Evolutionary conservation across 35 echinoderm and acorn worm genomes (phyloP), one percentile per base, ranked within the genome.

Genomic region (Apostichopus californicus): DNA sequence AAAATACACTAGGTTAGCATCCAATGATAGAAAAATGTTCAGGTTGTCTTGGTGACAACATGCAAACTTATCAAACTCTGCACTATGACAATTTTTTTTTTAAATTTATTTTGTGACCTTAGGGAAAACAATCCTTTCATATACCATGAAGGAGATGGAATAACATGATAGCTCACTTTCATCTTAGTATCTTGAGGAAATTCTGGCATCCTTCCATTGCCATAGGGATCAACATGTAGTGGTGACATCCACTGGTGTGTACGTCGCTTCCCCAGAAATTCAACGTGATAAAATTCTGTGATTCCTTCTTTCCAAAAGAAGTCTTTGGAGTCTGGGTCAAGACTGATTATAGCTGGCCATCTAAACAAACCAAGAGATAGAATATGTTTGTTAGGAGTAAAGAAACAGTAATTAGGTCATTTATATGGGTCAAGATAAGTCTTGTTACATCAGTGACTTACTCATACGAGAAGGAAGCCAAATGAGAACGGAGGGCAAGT

Each of bases 271-370:
- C 94, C 94, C 20, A 95, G 73, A 26, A 92, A 95, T 57, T 95
- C 94, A 14, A 95, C 94, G 58, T 95, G 94, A 79, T 95, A 95
- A 20, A 46, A 81, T 55, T 71, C 57, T 55, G 86, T 46, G 9
- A 77, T 61, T 14, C 91, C 94, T 0, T 86, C 83, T 24, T 89
- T 77, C 34, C 90, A 77, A 56, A 81, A 58, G 9, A 4, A 78
- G 1, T 79, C 72, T 22, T 95, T 87, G 3, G 9, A 52, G 14
- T 82, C 90, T 57, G 81, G 80, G 15, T 86, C 80, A 71, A 71
- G 82, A 22, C 82, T 87, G 14, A 95, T 66, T 55, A 95, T 92
- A 6, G 94, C 83, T 90, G 94, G 94, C 94, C 94, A 95, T 55
- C 94, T 95, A 82, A 61, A 61, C 11, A 9, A 9, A 61, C 7